Percentiles rank a stretch among this genome's conserved stretches.
Conservation (phyloP, 2,888 invertebrate species). For the Caenorhabditis panamensis region DNA sequence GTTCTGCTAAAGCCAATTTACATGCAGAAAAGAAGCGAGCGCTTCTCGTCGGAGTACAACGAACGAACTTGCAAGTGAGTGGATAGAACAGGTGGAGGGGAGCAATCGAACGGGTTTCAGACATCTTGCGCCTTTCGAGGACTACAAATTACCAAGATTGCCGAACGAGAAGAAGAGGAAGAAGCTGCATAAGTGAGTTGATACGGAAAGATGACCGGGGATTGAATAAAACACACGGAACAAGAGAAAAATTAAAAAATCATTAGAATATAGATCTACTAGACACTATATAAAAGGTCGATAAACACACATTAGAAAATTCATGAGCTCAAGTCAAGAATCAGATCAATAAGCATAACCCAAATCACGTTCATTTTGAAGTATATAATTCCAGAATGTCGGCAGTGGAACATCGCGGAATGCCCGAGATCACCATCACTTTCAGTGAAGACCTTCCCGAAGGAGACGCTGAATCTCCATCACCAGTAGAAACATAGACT, state of each 20-base stretch:
- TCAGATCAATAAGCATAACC: too few relatives aligned
- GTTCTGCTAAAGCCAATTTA: slow-evolving; percentile 69
- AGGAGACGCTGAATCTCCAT: slow-evolving; percentile 33
- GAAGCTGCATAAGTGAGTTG: slow-evolving; percentile 57
- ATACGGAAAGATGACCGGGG: too few relatives aligned
- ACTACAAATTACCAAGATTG: slow-evolving; percentile 61
- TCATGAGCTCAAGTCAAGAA: too few relatives aligned
- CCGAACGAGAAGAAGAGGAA: slow-evolving; percentile 62
- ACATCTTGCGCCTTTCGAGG: slow-evolving; percentile 60
- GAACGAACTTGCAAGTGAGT: slow-evolving; percentile 67
- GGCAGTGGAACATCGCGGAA: slow-evolving; percentile 55
- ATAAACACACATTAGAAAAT: too few relatives aligned
- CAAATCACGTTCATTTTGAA: too few relatives aligned
- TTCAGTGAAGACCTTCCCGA: slow-evolving; percentile 56
- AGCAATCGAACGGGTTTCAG: slow-evolving; percentile 22
- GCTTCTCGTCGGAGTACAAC: slow-evolving; percentile 71
- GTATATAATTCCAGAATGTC: slow-evolving; percentile 41
- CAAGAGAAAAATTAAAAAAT: too few relatives aligned
- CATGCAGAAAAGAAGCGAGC: slow-evolving; percentile 64
- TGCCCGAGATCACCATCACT: slow-evolving; percentile 61
- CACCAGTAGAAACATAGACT: slow-evolving; percentile 19
- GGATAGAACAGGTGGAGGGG: neutral
- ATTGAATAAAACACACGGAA: too few relatives aligned
- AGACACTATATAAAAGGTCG: too few relatives aligned
- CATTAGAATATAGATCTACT: too few relatives aligned